Percentiles rank a stretch among this genome's conserved stretches.
Conservation (phyloP, 92 coral and sea anemone genomes). For the Muricea muricata region DNA sequence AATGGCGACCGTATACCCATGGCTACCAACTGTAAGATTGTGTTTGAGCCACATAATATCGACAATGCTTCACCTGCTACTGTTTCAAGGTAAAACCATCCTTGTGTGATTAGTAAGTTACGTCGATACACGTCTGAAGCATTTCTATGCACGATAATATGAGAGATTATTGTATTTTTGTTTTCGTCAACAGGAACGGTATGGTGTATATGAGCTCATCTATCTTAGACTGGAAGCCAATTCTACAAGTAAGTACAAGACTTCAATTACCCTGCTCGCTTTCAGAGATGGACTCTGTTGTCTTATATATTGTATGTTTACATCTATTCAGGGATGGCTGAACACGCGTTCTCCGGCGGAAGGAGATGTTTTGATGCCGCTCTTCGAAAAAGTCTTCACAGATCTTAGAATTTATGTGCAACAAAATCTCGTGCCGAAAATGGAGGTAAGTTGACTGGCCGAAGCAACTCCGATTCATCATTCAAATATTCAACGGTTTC, state of each 20-base stretch:
- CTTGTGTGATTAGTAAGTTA: no score
- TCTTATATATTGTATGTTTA: no score
- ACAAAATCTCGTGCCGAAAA: conserved; percentile 79
- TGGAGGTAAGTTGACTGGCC: conserved; percentile 72
- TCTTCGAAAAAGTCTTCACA: conserved; percentile 87
- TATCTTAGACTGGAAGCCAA: conserved; percentile 93
- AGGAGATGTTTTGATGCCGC: conserved; percentile 81
- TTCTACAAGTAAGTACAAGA: conserved; percentile 72
- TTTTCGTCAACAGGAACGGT: conserved; percentile 73
- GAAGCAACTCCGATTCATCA: background rate
- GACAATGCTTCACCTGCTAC: conserved; percentile 99
- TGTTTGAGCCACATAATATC: conserved; percentile 97
- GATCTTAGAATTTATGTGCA: conserved; percentile 70
- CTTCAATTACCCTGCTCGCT: no score
- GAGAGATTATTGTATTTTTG: background rate
- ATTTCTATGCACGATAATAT: no score
- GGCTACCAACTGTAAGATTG: conserved; percentile 93
- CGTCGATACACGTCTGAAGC: no score
- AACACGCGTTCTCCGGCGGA: conserved; percentile 82
- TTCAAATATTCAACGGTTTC: no score
- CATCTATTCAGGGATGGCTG: conserved; percentile 82
- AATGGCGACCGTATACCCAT: conserved; percentile 99
- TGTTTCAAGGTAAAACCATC: conserved; percentile 94
- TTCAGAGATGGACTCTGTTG: no score
- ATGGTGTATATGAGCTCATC: conserved; percentile 99